Base-by-base conservation (phyloP, 2,113 vertebrate genomes). In the Synchiropus splendidus region DNA sequence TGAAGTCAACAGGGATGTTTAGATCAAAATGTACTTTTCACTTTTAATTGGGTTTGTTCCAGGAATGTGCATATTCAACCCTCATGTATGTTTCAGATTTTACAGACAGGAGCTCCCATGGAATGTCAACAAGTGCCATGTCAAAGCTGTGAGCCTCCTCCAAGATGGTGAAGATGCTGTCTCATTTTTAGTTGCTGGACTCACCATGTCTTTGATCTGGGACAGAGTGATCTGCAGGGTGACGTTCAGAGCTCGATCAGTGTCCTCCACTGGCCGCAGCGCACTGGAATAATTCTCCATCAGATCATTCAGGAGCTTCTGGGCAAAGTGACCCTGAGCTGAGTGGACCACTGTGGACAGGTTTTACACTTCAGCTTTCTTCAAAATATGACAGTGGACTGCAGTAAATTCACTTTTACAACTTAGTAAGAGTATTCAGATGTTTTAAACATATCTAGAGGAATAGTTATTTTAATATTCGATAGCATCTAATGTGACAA, bases 121-220 rank as follows among this genome's bases (percentile, higher is more conserved):
- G n/a, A n/a, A 34, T 9, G 32, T 34, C 32, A 34, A 34, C 32
- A 34, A 34, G n/a, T n/a, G n/a, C n/a, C n/a, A n/a, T n/a, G n/a
- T n/a, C n/a, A n/a, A n/a, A n/a, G n/a, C n/a, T n/a, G n/a, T n/a
- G n/a, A 34, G 18, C 10, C 18, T 14, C 17, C 12, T 27, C n/a
- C n/a, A n/a, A n/a, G n/a, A n/a, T n/a, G n/a, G n/a, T n/a, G n/a
- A 42, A 27, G 9, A 10, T 41, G 16, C 15, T 13, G 18, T 41
- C 14, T 39, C 4, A 1, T 36, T 12, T 36, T 36, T 36, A 6
- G 4, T 18, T 10, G 17, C 3, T 3, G 1, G 11, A 74, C 91
- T 74, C 69, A 98, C 95, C 92, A 98, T 94, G 70, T 98, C 95
- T 80, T 98, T 98, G 70, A 98, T 98, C 75, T 98, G 95, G 35